Base-by-base conservation (phyloP, 2,113 vertebrate genomes). In the Mugil cephalus region DNA sequence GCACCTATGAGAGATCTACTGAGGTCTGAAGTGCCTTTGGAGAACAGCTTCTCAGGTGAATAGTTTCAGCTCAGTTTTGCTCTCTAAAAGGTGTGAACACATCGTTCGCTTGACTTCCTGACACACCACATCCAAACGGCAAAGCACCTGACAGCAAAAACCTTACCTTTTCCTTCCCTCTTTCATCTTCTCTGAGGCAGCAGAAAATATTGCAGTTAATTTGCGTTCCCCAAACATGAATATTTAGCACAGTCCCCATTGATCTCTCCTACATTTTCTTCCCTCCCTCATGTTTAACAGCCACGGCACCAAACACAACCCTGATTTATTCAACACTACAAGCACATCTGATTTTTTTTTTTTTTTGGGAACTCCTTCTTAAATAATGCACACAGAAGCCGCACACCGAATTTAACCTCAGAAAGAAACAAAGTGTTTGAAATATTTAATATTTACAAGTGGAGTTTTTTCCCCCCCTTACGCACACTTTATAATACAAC, bases 371-470 rank as follows among this genome's bases (percentile, higher is more conserved):
- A 77, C 60, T 59, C 13, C 7, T 46, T 36, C 58, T 30, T 83
- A 55, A 89, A 88, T 87, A 86, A 87, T 91, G 76, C 64, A 84
- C 62, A 80, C 14, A 48, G 59, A 69, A 19, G 69, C 69, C 67
- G 56, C 60, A 58, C 76, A 77, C 69, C 58, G 50, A 18, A 15
- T 80, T 75, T 83, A 65, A 86, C 79, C 79, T 74, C 45, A 21
- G 58, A 60, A 5, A 45, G 19, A 38, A n/a, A 71, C n/a, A 47
- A 52, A 38, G 4, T 48, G 48, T 51, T 77, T 71, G 13, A 77
- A 80, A 73, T 46, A 65, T 55, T 48, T 8, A 24, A 55, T 64
- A 34, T 64, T 18, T n/a, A 47, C 14, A 61, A 48, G 18, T 34
- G 7, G 39, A 18, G 0, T 38, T 14, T 50, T 18, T 38, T 43